Evolutionary conservation across 2,113 vertebrate genomes (phyloP).

Genomic region (Gymnocephalus cernua): DNA sequence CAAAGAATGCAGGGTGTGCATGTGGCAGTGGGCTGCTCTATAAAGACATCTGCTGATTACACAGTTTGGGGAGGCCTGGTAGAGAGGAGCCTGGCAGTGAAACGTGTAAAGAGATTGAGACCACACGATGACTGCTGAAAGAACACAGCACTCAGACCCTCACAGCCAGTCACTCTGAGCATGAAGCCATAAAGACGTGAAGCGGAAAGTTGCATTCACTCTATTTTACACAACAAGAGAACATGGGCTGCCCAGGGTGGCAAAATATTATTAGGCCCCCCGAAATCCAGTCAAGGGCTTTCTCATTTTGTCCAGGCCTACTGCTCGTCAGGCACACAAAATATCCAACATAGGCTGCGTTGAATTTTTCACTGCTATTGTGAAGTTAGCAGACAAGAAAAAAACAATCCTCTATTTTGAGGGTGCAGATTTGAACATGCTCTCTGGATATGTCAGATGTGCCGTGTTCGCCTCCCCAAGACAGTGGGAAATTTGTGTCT

Average conservation of each 20-base stretch:
- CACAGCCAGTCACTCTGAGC: conserved; percentile 71
- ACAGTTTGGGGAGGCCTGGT: conserved; percentile 79
- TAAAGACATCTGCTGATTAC: conserved; percentile 86
- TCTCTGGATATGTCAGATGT: conserved; percentile 33
- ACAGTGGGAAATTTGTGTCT: conserved; percentile 52
- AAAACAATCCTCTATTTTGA: conserved; percentile 18
- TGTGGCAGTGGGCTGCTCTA: conserved; percentile 68
- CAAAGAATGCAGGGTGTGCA: conserved; percentile 69
- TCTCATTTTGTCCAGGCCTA: conserved; percentile 58
- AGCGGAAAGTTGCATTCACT: conserved; percentile 71
- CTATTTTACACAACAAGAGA: conserved; percentile 71
- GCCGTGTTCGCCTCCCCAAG: conserved; percentile 21
- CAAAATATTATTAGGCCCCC: conserved; percentile 66
- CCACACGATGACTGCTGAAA: conserved; percentile 73
- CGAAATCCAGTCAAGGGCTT: conserved; percentile 70
- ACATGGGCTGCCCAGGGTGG: conserved; percentile 64
- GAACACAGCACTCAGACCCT: conserved; percentile 68
- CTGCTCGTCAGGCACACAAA: conserved; percentile 50
- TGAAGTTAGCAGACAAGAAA: conserved; percentile 22
- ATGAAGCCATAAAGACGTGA: conserved; percentile 69
- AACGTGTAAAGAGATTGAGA: conserved; percentile 80
- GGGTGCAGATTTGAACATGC: conserved; percentile 34
- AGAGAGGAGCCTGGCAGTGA: conserved; percentile 74
- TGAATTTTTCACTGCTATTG: conserved; percentile 39
- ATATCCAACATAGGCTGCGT: conserved; percentile 35